Percentiles rank a stretch among this genome's conserved stretches.
Evolutionary conservation across 2,888 invertebrate genomes (phyloP).

Genomic region (Nemotelus nigrinus): DNA sequence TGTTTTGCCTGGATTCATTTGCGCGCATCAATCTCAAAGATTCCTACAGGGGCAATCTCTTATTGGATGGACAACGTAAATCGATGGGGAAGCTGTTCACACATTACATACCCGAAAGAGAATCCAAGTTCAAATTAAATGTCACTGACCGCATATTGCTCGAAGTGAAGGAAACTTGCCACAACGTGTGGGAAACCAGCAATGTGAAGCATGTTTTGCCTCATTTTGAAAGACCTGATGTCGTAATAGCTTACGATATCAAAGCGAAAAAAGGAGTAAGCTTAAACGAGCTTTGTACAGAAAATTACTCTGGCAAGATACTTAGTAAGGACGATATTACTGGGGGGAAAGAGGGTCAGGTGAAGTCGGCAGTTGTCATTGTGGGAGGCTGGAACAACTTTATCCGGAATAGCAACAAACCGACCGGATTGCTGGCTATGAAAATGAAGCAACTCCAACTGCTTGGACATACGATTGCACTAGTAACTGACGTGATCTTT

Average conservation of each 20-base stretch:
- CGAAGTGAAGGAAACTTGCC: constrained; percentile 68
- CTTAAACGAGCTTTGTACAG: constrained; percentile 65
- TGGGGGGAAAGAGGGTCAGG: constrained; percentile 52
- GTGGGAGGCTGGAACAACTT: constrained; percentile 72
- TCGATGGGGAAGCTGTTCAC: constrained; percentile 70
- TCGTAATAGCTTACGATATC: constrained; percentile 70
- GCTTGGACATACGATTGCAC: constrained; percentile 70
- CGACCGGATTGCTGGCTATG: constrained; percentile 70
- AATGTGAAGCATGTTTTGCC: constrained; percentile 72
- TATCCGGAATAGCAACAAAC: constrained; percentile 66
- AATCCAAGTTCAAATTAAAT: constrained; percentile 67
- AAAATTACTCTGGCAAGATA: constrained; percentile 66
- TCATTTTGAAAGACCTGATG: constrained; percentile 73
- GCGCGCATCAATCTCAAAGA: constrained; percentile 61
- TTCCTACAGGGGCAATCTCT: constrained; percentile 67
- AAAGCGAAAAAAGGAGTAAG: constrained; percentile 66
- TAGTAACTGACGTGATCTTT: constrained; percentile 63
- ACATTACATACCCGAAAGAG: constrained; percentile 69
- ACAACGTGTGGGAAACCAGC: constrained; percentile 66
- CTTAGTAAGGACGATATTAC: constrained; percentile 54
- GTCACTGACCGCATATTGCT: constrained; percentile 70
- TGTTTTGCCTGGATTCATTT: constrained; percentile 72
- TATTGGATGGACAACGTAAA: constrained; percentile 66
- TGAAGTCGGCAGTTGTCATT: constrained; percentile 69
- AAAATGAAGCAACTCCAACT: constrained; percentile 73